Evolutionary conservation across 2,888 invertebrate genomes (phyloP).

Genomic region (Hetaerina titia): DNA sequence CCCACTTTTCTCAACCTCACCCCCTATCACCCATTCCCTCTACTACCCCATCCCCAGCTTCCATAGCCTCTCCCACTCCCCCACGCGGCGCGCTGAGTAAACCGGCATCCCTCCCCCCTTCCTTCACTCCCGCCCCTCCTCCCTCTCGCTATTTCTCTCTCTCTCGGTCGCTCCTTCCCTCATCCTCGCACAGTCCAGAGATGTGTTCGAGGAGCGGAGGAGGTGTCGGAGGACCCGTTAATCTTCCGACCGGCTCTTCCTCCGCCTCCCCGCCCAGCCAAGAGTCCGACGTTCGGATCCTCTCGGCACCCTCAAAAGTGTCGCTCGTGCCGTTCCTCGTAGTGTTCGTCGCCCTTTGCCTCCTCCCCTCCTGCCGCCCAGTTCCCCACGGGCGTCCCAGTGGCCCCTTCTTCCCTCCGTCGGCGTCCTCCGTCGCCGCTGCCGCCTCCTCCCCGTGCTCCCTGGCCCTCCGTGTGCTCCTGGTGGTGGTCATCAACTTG

Average conservation of each 20-base stretch:
- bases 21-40: neutral
- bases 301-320: neutral
- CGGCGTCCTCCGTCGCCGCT: neutral
- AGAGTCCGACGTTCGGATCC: neutral
- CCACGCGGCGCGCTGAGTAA: neutral
- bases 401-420: neutral
- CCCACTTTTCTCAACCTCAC: neutral
- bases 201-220: slow-evolving; percentile 60
- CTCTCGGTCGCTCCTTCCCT: neutral
- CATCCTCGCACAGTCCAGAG: slow-evolving; percentile 38
- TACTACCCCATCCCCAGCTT: neutral
- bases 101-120: neutral
- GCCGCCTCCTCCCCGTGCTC: neutral
- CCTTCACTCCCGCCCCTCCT: neutral
- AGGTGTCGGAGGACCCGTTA: slow-evolving; percentile 33
- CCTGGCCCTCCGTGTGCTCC: slow-evolving; percentile 15
- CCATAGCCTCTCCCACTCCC: neutral
- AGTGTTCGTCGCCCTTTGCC: neutral
- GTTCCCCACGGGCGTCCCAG: neutral
- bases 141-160: neutral
- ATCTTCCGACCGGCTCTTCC: slow-evolving; percentile 45
- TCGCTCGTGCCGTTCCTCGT: neutral
- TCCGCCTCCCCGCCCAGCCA: slow-evolving; percentile 37
- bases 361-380: neutral
- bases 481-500: slow-evolving; percentile 43